Evolutionary conservation across 2,888 invertebrate genomes (phyloP).

Genomic region (Lobophora halterata): DNA sequence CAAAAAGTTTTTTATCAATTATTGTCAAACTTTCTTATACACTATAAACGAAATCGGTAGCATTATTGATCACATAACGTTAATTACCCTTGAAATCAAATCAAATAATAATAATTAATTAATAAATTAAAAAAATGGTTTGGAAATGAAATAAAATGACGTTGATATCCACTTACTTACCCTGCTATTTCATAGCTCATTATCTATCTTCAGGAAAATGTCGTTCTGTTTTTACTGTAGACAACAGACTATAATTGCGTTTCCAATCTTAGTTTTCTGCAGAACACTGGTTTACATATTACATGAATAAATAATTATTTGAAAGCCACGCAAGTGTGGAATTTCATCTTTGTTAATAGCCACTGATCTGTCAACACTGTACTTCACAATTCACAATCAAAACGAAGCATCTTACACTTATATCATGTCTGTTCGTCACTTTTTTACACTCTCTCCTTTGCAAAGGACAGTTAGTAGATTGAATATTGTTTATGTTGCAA

Average conservation of each 20-base stretch:
- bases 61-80: too few relatives aligned
- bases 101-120: too few relatives aligned
- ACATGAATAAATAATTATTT: neutral
- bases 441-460: conserved; percentile 3
- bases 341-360: conserved; percentile 44
- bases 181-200: too few relatives aligned
- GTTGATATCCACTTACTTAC: too few relatives aligned
- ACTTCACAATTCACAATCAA: conserved; percentile 16
- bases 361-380: conserved; percentile 49
- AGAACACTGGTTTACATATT: neutral
- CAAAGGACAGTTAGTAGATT: conserved; percentile 3
- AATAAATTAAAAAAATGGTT: too few relatives aligned
- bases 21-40: too few relatives aligned
- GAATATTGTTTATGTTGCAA: conserved; percentile 10
- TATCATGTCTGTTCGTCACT: conserved; percentile 2
- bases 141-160: too few relatives aligned
- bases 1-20: too few relatives aligned
- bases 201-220: neutral
- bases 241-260: too few relatives aligned
- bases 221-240: too few relatives aligned
- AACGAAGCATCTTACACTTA: conserved; percentile 1
- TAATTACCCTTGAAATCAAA: too few relatives aligned
- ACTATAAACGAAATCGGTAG: too few relatives aligned
- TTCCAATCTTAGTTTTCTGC: neutral
- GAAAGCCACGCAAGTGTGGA: conserved; percentile 1